Base-by-base conservation (phyloP, 2,888 invertebrate genomes). In the Hypomecis atomaria region DNA sequence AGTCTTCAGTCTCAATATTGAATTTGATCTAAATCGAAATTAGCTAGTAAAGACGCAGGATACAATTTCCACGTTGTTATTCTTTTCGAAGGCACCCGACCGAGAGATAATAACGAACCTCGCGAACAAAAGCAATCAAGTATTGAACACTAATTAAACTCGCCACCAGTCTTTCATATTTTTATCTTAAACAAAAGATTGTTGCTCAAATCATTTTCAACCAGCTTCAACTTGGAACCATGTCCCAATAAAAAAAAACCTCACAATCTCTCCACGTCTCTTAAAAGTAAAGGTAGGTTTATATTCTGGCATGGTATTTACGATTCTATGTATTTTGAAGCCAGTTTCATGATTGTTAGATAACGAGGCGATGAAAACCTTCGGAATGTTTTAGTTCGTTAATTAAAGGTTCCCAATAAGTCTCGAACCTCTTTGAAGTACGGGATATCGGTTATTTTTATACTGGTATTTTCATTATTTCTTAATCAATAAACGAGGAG, bases 141-240 rank as follows among this genome's bases (percentile, higher is more conserved):
- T 50, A 37, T 37, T 37, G 36, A 37, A 38, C 50, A 38, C 50
- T 23, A 9, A 50, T 50, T 38, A 38, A 50, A 50, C 13, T 38
- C 50, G n/a, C 37, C 50, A 7, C 36, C 49, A 13, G 45, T 4
- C 49, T 36, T 37, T 37, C 37, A 49, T 50, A 50, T 50, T 50
- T 38, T 50, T 50, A 50, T 50, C 11, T 13, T 38, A 50, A 50
- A 50, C 50, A 50, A 50, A 50, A 38, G 49, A 8, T 13, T 38
- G 50, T 38, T 38, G 37, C 49, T 37, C 13, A 9, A 50, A 50
- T 38, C 9, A 38, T 50, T 37, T n/a, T 38, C 50, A 5, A 13
- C 38, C 8, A 13, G 6, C 5, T 8, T 4, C 11, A 5, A 5
- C 6, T 9, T 11, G 13, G 50, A 38, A 50, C 50, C 38, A 9